Base-by-base conservation (phyloP, 2,888 invertebrate genomes). In the Serripes groenlandicus region DNA sequence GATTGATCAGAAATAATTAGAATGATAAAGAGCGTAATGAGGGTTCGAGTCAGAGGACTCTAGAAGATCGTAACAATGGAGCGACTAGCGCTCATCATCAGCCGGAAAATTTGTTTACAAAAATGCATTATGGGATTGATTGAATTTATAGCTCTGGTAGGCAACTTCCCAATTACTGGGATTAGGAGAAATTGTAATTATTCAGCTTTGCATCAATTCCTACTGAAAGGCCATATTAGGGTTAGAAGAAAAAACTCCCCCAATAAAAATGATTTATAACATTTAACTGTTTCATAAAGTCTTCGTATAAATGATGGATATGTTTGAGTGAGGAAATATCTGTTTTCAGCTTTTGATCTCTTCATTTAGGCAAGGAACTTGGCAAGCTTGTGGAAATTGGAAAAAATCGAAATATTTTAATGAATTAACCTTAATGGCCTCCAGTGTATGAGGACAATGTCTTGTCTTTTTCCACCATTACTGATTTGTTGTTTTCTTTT, bases 1-100 rank as follows among this genome's bases (percentile, higher is more conserved):
- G 77, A 82, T 81, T 85, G 85, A 85, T 85, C 85, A 82, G 37
- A 30, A 72, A 71, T 85, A 85, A 85, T 85, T 85, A 85, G 85
- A 85, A 85, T 85, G 85, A 85, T 85, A 85, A 85, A 80, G 82
- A 79, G 77, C 60, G 73, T 82, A 85, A 81, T 74, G 80, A 81
- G 80, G 72, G 60, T 28, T 56, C 60, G 42, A 42, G 37, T 42
- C 42, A 42, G 23, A 42, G 26, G 66, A 42, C 66, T 37, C 42
- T 15, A 26, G 66, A 35, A 66, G 42, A 15, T 42, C 1, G 23
- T 76, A 83, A 78, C 75, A 78, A 78, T 78, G 56, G 68, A 52
- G 37, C n/a, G 42, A 42, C 66, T 42, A 37, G 66, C 66, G 26
- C 42, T 66, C 66, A 42, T 66, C 66, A 66, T 66, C 66, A 66